Evolutionary conservation across 2,888 invertebrate genomes (phyloP).

Genomic region (Phortica okadai): DNA sequence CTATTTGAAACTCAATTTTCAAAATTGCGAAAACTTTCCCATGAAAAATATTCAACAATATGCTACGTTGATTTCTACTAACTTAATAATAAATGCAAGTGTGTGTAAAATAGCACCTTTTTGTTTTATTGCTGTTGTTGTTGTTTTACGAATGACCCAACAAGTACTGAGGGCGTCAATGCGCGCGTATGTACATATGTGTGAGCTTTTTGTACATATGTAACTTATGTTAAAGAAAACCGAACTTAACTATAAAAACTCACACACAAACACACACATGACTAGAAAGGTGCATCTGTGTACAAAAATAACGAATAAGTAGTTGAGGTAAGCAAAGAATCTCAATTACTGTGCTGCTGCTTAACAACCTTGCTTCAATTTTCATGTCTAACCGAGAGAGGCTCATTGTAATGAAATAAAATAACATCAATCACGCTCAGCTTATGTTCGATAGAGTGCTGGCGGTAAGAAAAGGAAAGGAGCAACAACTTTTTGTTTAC

Average conservation of each 20-base stretch:
- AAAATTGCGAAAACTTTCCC: no score
- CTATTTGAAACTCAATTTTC: no score
- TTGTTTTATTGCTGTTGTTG: not conserved
- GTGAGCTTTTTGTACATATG: not conserved
- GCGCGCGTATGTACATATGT: not conserved
- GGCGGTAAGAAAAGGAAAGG: not conserved
- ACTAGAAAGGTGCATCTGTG: not conserved
- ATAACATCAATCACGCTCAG: not conserved
- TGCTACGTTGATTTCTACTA: no score
- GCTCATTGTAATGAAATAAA: not conserved
- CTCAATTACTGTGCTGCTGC: not conserved
- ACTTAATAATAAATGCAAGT: not conserved
- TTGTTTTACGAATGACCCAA: not conserved
- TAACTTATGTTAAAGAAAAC: no score
- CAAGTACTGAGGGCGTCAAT: not conserved
- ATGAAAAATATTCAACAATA: no score
- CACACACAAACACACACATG: no score
- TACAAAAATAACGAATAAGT: constrained; percentile 11
- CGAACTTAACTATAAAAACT: no score
- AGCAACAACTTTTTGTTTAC: not conserved
- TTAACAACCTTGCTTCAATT: not conserved
- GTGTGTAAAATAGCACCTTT: not conserved
- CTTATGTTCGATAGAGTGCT: not conserved
- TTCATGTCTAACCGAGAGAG: not conserved
- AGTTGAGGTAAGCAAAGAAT: not conserved